Conservation (phyloP, 2,888 invertebrate genomes). For the Megalurothrips usitatus region DNA sequence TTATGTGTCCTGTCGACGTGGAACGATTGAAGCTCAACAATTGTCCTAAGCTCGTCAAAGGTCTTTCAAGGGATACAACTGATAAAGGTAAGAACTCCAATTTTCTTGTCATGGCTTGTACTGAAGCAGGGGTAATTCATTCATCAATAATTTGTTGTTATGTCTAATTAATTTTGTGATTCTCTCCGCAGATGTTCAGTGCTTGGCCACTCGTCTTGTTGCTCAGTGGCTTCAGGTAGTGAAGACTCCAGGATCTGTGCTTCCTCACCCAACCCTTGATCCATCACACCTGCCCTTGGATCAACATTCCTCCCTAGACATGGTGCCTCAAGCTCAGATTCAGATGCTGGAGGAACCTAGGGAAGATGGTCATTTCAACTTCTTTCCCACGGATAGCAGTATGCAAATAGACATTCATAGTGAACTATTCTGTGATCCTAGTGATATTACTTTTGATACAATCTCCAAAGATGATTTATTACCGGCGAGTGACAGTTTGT, state of each 20-base stretch:
- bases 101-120: constrained; percentile 14
- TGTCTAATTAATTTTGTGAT: constrained; percentile 22
- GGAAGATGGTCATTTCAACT: neutral
- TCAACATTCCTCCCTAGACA: neutral
- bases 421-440: constrained; percentile 4
- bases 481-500: neutral
- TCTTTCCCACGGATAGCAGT: neutral
- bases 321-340: neutral
- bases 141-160: constrained; percentile 1
- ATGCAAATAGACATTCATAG: neutral
- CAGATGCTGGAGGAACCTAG: neutral
- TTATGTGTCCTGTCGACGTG: constrained; percentile 85
- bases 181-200: constrained; percentile 62
- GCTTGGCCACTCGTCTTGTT: constrained; percentile 73
- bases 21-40: constrained; percentile 86
- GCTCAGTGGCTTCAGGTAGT: constrained; percentile 88
- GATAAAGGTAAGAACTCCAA: constrained; percentile 61
- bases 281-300: constrained; percentile 36
- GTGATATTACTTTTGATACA: constrained; percentile 7
- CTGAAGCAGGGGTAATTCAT: neutral
- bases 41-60: constrained; percentile 87
- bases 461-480: constrained; percentile 13
- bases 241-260: constrained; percentile 56
- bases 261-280: constrained; percentile 41
- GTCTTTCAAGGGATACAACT: constrained; percentile 71